Percentiles rank a stretch among this genome's conserved stretches.
These are phyloP conservation scores for Muraenolepis orangiensis DNA, from an alignment of 2,797 vertebrate genomes.

Conservation along the genomic window DNA sequence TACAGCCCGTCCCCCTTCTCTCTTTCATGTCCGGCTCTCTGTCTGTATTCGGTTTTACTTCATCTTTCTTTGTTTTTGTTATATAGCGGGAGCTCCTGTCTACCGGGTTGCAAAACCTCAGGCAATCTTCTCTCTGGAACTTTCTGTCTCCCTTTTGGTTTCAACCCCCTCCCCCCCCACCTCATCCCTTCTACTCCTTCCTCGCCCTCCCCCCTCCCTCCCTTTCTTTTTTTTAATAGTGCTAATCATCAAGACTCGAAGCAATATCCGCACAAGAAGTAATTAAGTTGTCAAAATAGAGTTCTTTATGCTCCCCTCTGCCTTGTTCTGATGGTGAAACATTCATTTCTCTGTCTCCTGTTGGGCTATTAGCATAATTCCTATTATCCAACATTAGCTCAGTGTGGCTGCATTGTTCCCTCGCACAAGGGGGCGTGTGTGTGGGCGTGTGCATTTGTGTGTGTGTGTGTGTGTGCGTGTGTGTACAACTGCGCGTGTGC, in stretches of 20 bases:
- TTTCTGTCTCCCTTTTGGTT: slow-evolving; percentile 36
- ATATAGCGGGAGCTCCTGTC: slow-evolving; percentile 34
- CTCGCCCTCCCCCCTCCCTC: not conserved
- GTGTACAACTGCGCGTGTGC: not conserved
- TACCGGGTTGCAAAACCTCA: slow-evolving; percentile 56
- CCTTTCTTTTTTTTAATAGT: slow-evolving; percentile 36
- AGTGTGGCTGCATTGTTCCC: slow-evolving; percentile 48
- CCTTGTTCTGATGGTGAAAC: slow-evolving; percentile 36
- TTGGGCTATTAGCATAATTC: slow-evolving; percentile 64
- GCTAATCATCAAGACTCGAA: slow-evolving; percentile 66
- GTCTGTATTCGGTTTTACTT: slow-evolving; percentile 23
- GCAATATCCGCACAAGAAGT: slow-evolving; percentile 60
- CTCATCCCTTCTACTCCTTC: too few species aligned
- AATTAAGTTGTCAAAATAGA: slow-evolving; percentile 73
- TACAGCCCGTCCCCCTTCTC: slow-evolving; percentile 32
- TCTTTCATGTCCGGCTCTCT: slow-evolving; percentile 53
- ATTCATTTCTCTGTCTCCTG: slow-evolving; percentile 45
- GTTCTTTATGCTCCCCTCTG: slow-evolving; percentile 53
- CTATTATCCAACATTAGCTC: slow-evolving; percentile 57
- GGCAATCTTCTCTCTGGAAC: slow-evolving; percentile 51
- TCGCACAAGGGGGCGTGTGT: slow-evolving; percentile 7
- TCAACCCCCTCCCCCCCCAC: slow-evolving; percentile 30
- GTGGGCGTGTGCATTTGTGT: not conserved
- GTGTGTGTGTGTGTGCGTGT: slow-evolving; percentile 10
- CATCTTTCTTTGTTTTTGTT: slow-evolving; percentile 39